Evolutionary conservation across 2,888 invertebrate species (phyloP).

Genomic region (Clivina fossor): DNA sequence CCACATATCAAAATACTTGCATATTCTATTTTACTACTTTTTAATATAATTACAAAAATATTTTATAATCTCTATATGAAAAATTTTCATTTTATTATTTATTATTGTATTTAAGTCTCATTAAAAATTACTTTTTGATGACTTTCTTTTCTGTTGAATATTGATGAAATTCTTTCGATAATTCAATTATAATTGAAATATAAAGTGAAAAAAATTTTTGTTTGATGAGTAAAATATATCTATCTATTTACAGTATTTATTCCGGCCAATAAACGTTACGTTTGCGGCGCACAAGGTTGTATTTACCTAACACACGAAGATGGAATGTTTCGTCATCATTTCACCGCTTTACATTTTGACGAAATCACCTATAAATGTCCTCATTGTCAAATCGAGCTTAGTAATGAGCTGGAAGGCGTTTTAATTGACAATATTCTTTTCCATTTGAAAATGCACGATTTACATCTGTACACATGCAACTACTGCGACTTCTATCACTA

Average conservation of each 20-base stretch:
- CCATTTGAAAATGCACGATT: slow-evolving; percentile 77
- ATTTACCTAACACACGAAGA: slow-evolving; percentile 72
- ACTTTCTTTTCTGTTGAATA: too few relatives aligned
- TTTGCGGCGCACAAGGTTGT: slow-evolving; percentile 72
- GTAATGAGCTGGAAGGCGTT: slow-evolving; percentile 53
- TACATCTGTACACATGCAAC: slow-evolving; percentile 70
- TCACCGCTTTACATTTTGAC: slow-evolving; percentile 69
- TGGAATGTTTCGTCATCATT: slow-evolving; percentile 69
- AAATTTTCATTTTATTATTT: too few relatives aligned
- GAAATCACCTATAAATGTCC: slow-evolving; percentile 60
- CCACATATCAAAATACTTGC: too few relatives aligned
- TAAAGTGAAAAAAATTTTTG: too few relatives aligned
- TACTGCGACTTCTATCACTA: slow-evolving; percentile 68
- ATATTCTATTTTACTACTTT: too few relatives aligned
- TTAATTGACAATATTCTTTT: slow-evolving; percentile 65
- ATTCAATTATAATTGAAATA: too few relatives aligned
- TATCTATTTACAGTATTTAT: slow-evolving; percentile 60
- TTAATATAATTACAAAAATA: too few relatives aligned
- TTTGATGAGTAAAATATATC: too few relatives aligned
- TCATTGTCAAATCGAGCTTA: slow-evolving; percentile 66
- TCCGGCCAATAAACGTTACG: slow-evolving; percentile 61
- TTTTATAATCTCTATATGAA: too few relatives aligned
- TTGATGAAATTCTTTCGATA: too few relatives aligned
- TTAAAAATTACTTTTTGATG: too few relatives aligned
- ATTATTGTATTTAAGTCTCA: too few relatives aligned